Conservation (phyloP, 1,140 invertebrate species). For the Macrocentrus cingulum region DNA sequence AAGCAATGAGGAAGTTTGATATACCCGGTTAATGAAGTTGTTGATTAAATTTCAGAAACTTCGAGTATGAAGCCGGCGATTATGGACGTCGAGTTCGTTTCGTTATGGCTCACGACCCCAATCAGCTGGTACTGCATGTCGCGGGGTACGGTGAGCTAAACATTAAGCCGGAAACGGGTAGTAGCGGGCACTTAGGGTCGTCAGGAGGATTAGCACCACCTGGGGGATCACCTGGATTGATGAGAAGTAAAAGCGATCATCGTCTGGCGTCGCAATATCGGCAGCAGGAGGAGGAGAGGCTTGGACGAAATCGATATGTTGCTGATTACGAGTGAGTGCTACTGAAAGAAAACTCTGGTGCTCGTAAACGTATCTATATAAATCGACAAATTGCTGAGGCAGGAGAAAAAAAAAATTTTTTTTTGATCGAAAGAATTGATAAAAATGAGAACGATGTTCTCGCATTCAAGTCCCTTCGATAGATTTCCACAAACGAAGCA, state of each 20-base stretch:
- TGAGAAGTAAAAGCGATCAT: slow-evolving; percentile 92
- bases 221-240: slow-evolving; percentile 70
- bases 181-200: slow-evolving; percentile 50
- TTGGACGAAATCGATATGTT: slow-evolving; percentile 54
- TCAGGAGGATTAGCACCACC: slow-evolving; percentile 64
- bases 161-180: slow-evolving; percentile 64
- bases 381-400: neutral
- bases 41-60: slow-evolving; percentile 65
- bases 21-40: no score
- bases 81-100: slow-evolving; percentile 83
- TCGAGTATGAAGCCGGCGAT: slow-evolving; percentile 88
- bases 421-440: neutral
- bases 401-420: slow-evolving; percentile 16
- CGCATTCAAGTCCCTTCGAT: slow-evolving; percentile 12
- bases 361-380: neutral
- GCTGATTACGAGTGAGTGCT: slow-evolving; percentile 55
- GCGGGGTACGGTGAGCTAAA: slow-evolving; percentile 86
- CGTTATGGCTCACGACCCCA: slow-evolving; percentile 84
- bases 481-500: slow-evolving; percentile 33
- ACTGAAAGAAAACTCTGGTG: no score
- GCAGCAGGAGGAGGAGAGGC: slow-evolving; percentile 74
- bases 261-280: slow-evolving; percentile 85
- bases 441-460: slow-evolving; percentile 14
- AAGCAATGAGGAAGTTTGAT: neutral
- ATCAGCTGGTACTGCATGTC: slow-evolving; percentile 82